Base-by-base conservation (phyloP, 92 coral and sea anemone species). In the Epizoanthus ramosus region DNA sequence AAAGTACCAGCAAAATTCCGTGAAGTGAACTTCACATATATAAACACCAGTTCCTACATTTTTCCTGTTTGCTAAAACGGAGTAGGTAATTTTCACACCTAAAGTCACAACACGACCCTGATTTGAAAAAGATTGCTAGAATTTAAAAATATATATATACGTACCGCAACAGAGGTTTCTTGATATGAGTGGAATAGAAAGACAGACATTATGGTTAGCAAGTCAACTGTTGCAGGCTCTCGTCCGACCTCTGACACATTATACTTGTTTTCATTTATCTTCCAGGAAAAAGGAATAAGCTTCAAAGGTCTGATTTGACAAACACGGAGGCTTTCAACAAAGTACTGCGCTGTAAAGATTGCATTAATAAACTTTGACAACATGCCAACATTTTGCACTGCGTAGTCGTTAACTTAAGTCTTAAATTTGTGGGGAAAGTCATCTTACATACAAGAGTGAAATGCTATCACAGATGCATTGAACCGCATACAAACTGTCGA, bases 1-100 rank as follows among this genome's bases (percentile, higher is more conserved):
- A 50, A 53, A 45, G 80, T 61, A 75, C 68, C 80, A 61, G 82
- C 21, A 5, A 61, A 12, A 61, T 33, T 53, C 45, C 2, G 6
- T 22, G 39, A 41, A 43, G 24, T 50, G 16, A 77, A 58, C 31
- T 2, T 28, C 31, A 28, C 31, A 28, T 23, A 10, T n/a, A 35
- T 14, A 76, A 59, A 76, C 57, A 76, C 64, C 39, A 39, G 35
- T 4, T 76, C 24, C 25, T 17, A 43, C 9, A 43, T 43, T 50
- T 57, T 18, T 58, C 50, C 63, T 57, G 65, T 74, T 56, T 43
- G 28, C 17, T n/a, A 63, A n/a, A 57, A 67, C 57, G 35, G 53
- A 35, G 22, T 43, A 50, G 72, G 12, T 9, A 21, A n/a, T 39
- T 77, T 17, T 77, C 57, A 52, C 52, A 13, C 41, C 68, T 57